phyloP scores from a whole-genome alignment of 2,888 invertebrate genomes.

The Odontocerum albicorne region DNA sequence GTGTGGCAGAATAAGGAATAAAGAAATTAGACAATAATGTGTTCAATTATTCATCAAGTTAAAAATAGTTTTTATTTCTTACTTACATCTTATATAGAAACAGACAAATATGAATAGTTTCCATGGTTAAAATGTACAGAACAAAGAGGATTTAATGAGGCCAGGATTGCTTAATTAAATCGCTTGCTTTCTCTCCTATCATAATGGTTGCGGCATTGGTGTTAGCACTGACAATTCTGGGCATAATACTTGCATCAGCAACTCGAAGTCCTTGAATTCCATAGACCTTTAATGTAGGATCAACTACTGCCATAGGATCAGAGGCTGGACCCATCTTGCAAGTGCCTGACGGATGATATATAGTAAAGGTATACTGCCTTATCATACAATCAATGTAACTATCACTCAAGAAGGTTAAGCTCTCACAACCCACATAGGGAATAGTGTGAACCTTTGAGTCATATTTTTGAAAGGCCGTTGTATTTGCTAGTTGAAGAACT shows the following conservation, averaged over 20 bases:
- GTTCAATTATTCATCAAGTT: too few species aligned
- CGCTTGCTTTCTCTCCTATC: slow-evolving; percentile 82
- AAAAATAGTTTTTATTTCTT: too few species aligned
- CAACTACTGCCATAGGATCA: slow-evolving; percentile 67
- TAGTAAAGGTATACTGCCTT: slow-evolving; percentile 64
- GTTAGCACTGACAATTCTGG: slow-evolving; percentile 72
- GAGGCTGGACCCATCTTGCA: slow-evolving; percentile 69
- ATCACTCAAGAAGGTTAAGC: slow-evolving; percentile 46
- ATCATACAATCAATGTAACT: slow-evolving; percentile 68
- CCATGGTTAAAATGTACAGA: too few species aligned
- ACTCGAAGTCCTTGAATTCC: slow-evolving; percentile 67
- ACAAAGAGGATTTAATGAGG: too few species aligned
- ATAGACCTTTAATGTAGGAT: slow-evolving; percentile 64
- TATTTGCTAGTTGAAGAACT: slow-evolving; percentile 43
- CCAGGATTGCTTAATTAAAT: slow-evolving; percentile 81
- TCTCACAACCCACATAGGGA: slow-evolving; percentile 38
- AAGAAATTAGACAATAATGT: too few species aligned
- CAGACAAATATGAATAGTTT: too few species aligned
- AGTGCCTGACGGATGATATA: slow-evolving; percentile 70
- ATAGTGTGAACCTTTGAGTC: slow-evolving; percentile 41
- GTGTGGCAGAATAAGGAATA: too few species aligned
- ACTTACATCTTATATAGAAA: too few species aligned
- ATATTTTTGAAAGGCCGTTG: slow-evolving; percentile 45
- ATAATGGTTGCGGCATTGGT: slow-evolving; percentile 83
- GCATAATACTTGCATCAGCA: slow-evolving; percentile 80